Base-by-base conservation (phyloP, 2,113 vertebrate genomes). In the Siniperca knerii region DNA sequence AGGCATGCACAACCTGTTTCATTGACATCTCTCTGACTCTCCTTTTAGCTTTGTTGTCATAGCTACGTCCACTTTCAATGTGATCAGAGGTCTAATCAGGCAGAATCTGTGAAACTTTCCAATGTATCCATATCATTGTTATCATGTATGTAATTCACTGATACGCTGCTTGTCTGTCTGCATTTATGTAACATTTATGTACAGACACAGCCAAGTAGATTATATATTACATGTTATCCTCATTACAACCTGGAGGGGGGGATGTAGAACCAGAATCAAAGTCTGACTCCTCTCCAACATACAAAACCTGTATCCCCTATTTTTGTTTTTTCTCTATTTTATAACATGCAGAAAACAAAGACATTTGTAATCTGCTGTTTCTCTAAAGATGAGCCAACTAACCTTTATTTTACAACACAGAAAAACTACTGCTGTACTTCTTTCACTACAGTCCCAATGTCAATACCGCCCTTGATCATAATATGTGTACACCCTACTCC, bases 201-300 rank as follows among this genome's bases (percentile, higher is more conserved):
- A 75, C 68, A 80, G 23, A 75, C 23, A 72, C 61, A n/a, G 57
- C 20, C n/a, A 83, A 48, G 61, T 81, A 33, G 50, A 73, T 44
- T n/a, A 18, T n/a, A 18, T 44, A 33, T 21, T 29, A 13, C 25
- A 77, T 84, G 61, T 69, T 44, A 65, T 87, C 12, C 62, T 75
- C 2, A 0, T 76, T 85, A 86, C 79, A 75, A 79, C 83, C 93
- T 92, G 86, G 21, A 81, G 92, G 87, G 86, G 92, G 92, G 75
- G 92, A 79, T 93, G 91, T 92, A 88, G 93, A 87, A 88, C 91
- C 87, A 77, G 78, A 75, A 80, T 89, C 15, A 23, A 21, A 52
- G 50, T 48, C n/a, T 82, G 25, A 37, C n/a, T 23, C 3, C 9
- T 58, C 64, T 40, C 60, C 23, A 46, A 50, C 57, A 83, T 10